phyloP scores from a whole-genome alignment of 2,113 vertebrate genomes.

The Brachyhypopomus occidentalis region DNA sequence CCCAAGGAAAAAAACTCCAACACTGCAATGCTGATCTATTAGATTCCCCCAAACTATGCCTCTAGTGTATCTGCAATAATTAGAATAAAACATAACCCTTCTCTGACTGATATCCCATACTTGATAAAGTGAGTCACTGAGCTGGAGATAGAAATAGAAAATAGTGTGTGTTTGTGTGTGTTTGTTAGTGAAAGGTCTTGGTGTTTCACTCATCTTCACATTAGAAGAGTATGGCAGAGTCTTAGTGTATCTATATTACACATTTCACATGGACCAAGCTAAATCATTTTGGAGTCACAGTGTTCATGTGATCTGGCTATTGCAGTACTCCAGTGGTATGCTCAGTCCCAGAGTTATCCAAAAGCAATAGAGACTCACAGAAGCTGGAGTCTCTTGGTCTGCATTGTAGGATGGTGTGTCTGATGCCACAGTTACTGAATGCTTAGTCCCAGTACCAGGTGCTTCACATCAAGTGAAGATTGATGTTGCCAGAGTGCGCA shows the following conservation, averaged over 20 bases:
- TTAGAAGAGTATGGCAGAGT: no score
- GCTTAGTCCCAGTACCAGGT: conserved; percentile 67
- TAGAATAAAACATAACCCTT: conserved; percentile 39
- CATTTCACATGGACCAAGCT: neutral
- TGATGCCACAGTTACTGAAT: conserved; percentile 46
- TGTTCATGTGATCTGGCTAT: neutral
- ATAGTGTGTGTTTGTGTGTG: neutral
- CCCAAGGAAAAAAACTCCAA: neutral
- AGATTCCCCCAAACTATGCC: conserved; percentile 50
- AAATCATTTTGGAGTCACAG: neutral
- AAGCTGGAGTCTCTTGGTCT: neutral
- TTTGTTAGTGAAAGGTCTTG: no score
- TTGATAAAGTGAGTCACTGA: neutral
- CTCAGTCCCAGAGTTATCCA: neutral
- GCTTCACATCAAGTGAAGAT: conserved; percentile 58
- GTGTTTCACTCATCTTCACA: no score
- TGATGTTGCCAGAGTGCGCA: conserved; percentile 63
- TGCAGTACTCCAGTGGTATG: neutral
- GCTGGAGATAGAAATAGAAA: neutral
- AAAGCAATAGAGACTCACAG: neutral
- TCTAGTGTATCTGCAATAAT: conserved; percentile 57
- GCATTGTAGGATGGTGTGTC: conserved; percentile 39
- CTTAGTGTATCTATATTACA: no score
- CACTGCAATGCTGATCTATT: conserved; percentile 47
- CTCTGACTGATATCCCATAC: neutral